phyloP scores from a whole-genome alignment of 2,888 invertebrate species.

The Odontothrips loti region DNA sequence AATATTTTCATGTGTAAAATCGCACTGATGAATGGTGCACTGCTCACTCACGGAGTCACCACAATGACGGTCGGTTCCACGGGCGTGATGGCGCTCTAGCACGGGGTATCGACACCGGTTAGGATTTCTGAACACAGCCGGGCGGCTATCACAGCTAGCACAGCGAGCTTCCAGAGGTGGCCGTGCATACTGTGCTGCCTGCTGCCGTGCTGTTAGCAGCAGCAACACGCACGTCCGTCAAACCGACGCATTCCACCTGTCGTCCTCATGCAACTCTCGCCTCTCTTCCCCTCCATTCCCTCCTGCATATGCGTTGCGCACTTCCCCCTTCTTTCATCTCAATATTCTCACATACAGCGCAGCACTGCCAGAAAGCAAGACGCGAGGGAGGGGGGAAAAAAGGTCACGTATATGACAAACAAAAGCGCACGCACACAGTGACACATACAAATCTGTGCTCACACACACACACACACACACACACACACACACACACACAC shows the following conservation, averaged over 20 bases:
- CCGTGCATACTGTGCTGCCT: background rate
- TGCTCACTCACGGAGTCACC: too few species aligned
- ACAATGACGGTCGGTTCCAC: too few species aligned
- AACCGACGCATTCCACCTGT: background rate
- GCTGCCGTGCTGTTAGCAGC: background rate
- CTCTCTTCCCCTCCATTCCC: background rate
- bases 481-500: too few species aligned
- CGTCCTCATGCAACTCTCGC: background rate
- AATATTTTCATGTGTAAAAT: too few species aligned
- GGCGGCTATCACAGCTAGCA: too few species aligned
- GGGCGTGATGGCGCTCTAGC: too few species aligned
- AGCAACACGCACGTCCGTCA: background rate
- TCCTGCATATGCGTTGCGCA: background rate
- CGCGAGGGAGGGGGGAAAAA: background rate
- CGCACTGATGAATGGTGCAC: too few species aligned
- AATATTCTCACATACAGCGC: background rate
- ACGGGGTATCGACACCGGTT: too few species aligned
- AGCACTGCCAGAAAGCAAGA: background rate
- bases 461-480: too few species aligned
- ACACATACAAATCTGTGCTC: background rate
- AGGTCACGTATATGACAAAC: background rate
- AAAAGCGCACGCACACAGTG: background rate
- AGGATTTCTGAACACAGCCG: too few species aligned
- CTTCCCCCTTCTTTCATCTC: background rate
- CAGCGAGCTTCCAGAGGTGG: too few species aligned